phyloP scores from a whole-genome alignment of 2,113 vertebrate genomes.

The Bombycilla garrulus region DNA sequence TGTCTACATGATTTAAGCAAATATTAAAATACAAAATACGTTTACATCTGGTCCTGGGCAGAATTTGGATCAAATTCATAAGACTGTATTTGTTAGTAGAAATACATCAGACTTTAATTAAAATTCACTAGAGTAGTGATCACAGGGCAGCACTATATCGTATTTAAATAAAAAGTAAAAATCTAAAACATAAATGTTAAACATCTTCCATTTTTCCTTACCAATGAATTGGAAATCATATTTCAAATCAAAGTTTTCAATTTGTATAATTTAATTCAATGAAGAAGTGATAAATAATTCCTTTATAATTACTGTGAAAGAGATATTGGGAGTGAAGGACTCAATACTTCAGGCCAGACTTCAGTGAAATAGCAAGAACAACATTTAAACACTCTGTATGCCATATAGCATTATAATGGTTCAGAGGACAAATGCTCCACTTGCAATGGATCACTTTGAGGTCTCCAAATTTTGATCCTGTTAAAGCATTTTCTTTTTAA shows the following conservation, averaged over 20 bases:
- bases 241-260: not conserved
- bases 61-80: slow-evolving; percentile 24
- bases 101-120: slow-evolving; percentile 15
- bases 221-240: not conserved
- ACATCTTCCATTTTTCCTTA: not conserved
- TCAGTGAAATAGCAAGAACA: not conserved
- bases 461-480: not conserved
- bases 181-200: not conserved
- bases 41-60: not conserved
- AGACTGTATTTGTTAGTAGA: not conserved
- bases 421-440: not conserved
- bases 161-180: not conserved
- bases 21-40: slow-evolving; percentile 19
- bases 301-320: not conserved
- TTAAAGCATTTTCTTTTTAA: not conserved
- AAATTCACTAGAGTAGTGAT: not conserved
- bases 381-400: not conserved
- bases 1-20: slow-evolving; percentile 18
- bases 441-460: not conserved
- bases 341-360: not conserved
- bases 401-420: not conserved
- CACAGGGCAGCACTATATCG: not conserved
- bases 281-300: not conserved
- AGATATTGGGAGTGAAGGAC: not conserved
- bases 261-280: not conserved